Base-by-base conservation (phyloP, 2,797 vertebrate species). In the Anisognathus igniventris region DNA sequence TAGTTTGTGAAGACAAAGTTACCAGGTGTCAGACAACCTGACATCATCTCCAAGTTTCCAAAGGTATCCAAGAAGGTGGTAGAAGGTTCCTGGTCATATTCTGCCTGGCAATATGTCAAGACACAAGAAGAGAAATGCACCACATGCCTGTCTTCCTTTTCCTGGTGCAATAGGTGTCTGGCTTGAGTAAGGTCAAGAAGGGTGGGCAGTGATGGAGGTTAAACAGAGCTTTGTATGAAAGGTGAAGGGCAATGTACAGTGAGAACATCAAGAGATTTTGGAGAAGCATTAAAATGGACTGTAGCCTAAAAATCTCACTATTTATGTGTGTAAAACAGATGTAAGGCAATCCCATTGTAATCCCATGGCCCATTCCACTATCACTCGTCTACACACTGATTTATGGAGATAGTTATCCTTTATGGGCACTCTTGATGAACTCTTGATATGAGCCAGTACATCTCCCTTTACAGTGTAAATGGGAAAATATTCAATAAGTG, bases 301-400 rank as follows among this genome's bases (percentile, higher is more conserved):
- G 25, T 19, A 57, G 5, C 23, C 57, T 50, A 35, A 14, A 13
- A 77, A 78, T 40, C 19, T 62, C 30, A 58, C 9, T 31, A 6
- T 22, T 12, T 25, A 3, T 15, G 6, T 56, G 10, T 47, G 18
- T 40, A 44, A 75, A 35, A 24, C 3, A 47, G 25, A 77, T 67
- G 25, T 35, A 71, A 84, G 10, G 37, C 14, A 75, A 56, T 75
- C n/a, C 24, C 18, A 28, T 18, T 40, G 12, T n/a, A 64, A 20
- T 42, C n/a, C 31, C 13, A 10, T 42, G 40, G 24, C 12, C 24
- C 8, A 6, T 81, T 78, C 66, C 14, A 25, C 20, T 39, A 37
- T 10, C 28, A 17, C 11, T 50, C 1, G 0, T 54, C 24, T 62
- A 42, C 18, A 18, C 7, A 24, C 4, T 18, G 10, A 16, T 77